phyloP scores from a whole-genome alignment of 1,140 invertebrate species.

The Procambarus clarkii region DNA sequence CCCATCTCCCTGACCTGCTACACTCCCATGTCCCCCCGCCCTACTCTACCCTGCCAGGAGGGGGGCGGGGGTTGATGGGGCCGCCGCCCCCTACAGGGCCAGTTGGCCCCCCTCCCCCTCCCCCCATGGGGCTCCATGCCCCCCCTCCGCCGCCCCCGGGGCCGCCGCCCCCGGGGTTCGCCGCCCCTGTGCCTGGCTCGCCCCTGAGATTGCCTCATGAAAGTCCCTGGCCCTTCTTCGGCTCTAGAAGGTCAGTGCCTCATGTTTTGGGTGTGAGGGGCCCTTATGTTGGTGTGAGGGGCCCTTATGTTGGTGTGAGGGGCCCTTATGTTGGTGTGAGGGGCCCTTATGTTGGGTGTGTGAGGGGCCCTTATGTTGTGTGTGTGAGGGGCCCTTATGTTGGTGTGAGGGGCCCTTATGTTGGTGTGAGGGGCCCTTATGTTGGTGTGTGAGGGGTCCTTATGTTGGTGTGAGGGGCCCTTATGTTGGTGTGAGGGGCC shows the following conservation, averaged over 20 bases:
- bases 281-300: too few relatives aligned
- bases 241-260: constrained; percentile 57
- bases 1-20: constrained; percentile 77
- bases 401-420: too few relatives aligned
- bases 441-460: too few relatives aligned
- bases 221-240: constrained; percentile 61
- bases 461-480: too few relatives aligned
- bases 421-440: too few relatives aligned
- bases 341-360: too few relatives aligned
- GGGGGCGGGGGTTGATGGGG: constrained; percentile 55
- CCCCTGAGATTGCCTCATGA: constrained; percentile 49
- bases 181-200: constrained; percentile 55
- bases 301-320: too few relatives aligned
- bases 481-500: too few relatives aligned
- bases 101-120: constrained; percentile 49
- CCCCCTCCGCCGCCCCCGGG: constrained; percentile 54
- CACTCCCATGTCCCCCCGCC: constrained; percentile 78
- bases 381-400: too few relatives aligned
- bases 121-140: constrained; percentile 48
- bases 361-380: too few relatives aligned
- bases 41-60: constrained; percentile 75
- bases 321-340: too few relatives aligned
- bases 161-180: constrained; percentile 25
- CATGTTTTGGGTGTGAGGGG: too few relatives aligned
- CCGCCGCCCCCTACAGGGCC: constrained; percentile 36